These are phyloP conservation scores for Vanacampus margaritifer DNA, from an alignment of 2,113 vertebrate species.

Conservation along the genomic window DNA sequence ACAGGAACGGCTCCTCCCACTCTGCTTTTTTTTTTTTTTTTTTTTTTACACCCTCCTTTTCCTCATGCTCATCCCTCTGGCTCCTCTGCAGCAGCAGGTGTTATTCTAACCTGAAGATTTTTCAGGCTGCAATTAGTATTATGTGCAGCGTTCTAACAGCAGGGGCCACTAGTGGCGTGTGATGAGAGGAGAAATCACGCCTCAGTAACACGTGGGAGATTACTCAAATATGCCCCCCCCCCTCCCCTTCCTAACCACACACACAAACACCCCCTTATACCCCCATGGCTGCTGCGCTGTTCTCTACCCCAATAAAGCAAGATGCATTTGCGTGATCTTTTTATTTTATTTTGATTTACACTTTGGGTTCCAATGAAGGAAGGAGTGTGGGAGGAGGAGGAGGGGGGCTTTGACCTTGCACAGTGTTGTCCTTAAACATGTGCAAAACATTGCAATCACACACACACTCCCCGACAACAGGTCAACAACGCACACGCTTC, in stretches of 20 bases:
- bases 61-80: not conserved
- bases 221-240: conserved; percentile 64
- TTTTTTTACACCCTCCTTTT: conserved; percentile 8
- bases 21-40: conserved; percentile 31
- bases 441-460: conserved; percentile 1
- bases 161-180: conserved; percentile 37
- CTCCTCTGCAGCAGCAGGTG: conserved; percentile 73
- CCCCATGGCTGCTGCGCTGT: conserved; percentile 29
- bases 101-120: conserved; percentile 68
- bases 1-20: conserved; percentile 54
- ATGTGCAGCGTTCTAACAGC: conserved; percentile 29
- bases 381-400: not conserved
- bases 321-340: conserved; percentile 19
- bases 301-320: conserved; percentile 11
- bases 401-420: conserved; percentile 74
- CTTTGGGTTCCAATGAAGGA: conserved; percentile 25
- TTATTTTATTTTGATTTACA: not conserved
- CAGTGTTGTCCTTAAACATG: conserved; percentile 55
- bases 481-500: not conserved
- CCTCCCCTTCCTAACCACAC: conserved; percentile 6
- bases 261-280: conserved; percentile 13
- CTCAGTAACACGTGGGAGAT: conserved; percentile 70
- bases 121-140: conserved; percentile 53
- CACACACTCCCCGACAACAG: not conserved
- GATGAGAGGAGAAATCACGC: conserved; percentile 63